Evolutionary conservation across 2,888 invertebrate species (phyloP), one percentile per base, ranked within the genome.

Genomic region (Nemurella pictetii): DNA sequence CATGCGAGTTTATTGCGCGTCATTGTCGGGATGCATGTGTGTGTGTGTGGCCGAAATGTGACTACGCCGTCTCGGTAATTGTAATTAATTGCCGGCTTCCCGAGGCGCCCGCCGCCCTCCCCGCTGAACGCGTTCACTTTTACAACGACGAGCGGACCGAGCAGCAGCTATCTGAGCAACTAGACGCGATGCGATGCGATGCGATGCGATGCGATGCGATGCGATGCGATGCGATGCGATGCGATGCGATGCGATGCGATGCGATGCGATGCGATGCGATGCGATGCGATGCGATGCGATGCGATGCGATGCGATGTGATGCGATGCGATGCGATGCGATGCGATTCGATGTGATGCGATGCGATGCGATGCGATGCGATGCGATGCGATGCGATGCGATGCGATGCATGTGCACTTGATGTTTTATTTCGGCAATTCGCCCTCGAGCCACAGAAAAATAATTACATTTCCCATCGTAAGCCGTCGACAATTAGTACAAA

Each of bases 41-140:
- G 15, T 29, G 29, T 82, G 82, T 82, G 82, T 82, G 82, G 82
- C 72, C 82, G 55, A 30, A n/a, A 15, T 29, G 72, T 72, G 82
- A 72, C 26, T 72, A 25, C n/a, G 28, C 27, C 29, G 80, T 82
- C 82, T 2, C 20, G 7, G 55, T 82, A 82, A 82, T 82, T 82
- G 82, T 82, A 82, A 82, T 82, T 82, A 82, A 82, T 82, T 82
- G 82, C n/a, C 80, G 29, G 80, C 20, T 35, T 32, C n/a, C 20
- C 12, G 35, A 80, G 74, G 5, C 74, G n/a, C n/a, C n/a, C n/a
- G n/a, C n/a, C n/a, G 55, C 55, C 55, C 15, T 55, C 55, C 9
- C 3, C 12, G 55, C 1, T 2, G 20, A 20, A 1, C 4, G 32
- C 32, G 4, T 32, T 32, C 4, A 5, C 32, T n/a, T n/a, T n/a